These are phyloP conservation scores for Acrobasis repandana DNA, from an alignment of 2,888 invertebrate genomes.

Conservation along the genomic window DNA sequence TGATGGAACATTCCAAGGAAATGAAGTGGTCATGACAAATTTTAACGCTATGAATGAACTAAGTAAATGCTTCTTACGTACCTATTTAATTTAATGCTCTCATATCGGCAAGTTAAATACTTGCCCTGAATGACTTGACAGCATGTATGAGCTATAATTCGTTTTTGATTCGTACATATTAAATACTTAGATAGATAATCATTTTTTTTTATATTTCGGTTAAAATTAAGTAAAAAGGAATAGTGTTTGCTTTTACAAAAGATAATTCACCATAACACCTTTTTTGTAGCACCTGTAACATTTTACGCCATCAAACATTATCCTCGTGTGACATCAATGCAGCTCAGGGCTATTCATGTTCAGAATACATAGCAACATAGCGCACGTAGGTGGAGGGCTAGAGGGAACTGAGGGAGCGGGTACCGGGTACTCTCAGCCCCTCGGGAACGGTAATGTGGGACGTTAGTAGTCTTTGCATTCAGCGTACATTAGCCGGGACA, in stretches of 20 bases:
- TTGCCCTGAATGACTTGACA: no score
- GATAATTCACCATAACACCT: neutral
- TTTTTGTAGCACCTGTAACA: constrained; percentile 22
- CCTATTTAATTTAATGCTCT: no score
- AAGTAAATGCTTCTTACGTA: no score
- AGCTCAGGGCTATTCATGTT: constrained; percentile 36
- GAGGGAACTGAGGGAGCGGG: constrained; percentile 30
- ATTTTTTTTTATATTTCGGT: no score
- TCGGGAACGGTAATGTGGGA: constrained; percentile 59
- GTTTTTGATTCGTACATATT: no score
- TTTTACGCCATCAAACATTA: constrained; percentile 33
- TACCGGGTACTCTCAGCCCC: constrained; percentile 40
- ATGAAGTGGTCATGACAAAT: neutral
- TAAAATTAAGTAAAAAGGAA: no score
- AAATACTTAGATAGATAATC: no score
- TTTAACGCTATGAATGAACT: neutral
- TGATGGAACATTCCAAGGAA: neutral
- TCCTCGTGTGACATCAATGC: constrained; percentile 34
- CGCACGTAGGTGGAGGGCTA: constrained; percentile 32
- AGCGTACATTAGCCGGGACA: constrained; percentile 64
- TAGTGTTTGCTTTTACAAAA: neutral
- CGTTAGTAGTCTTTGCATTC: constrained; percentile 66
- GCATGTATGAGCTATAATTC: no score
- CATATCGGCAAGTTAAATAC: no score
- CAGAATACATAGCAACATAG: constrained; percentile 35